A percentile compares a stretch with the other conserved stretches of the same genome.
phyloP scores from a whole-genome alignment of 2,113 vertebrate genomes.

The Himantopus leucocephalus region DNA sequence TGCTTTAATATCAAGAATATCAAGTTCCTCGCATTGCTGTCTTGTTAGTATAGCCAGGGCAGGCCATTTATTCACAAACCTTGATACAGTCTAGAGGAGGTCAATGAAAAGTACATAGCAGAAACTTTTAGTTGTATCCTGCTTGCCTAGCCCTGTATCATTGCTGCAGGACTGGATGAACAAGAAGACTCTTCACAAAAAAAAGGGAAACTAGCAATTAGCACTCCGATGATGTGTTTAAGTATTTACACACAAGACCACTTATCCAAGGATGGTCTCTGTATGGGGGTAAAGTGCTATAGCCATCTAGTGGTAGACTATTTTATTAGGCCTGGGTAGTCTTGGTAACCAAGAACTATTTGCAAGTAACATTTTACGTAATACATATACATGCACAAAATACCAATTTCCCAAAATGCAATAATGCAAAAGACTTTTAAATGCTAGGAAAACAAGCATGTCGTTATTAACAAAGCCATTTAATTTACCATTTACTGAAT shows the following conservation, averaged over 20 bases:
- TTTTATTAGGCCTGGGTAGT: not conserved
- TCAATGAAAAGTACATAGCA: accelerated
- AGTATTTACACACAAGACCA: too few species aligned
- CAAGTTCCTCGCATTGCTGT: not conserved
- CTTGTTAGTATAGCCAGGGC: not conserved
- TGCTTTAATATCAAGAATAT: not conserved
- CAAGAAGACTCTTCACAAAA: not conserved
- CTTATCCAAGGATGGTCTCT: not conserved
- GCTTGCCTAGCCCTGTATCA: not conserved
- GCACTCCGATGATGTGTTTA: too few species aligned
- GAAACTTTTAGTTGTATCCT: not conserved
- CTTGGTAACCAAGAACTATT: not conserved
- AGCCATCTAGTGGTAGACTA: not conserved
- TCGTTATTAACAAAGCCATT: not conserved
- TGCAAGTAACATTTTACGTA: not conserved
- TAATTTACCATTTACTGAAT: not conserved
- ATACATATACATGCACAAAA: not conserved
- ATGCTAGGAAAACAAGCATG: not conserved
- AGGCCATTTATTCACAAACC: not conserved
- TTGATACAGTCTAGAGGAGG: not conserved
- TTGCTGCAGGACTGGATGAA: not conserved
- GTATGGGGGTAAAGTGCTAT: not conserved
- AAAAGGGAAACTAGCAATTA: not conserved
- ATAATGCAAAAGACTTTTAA: not conserved
- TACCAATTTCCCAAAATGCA: not conserved